Evolutionary conservation across 2,797 vertebrate genomes (phyloP).

Genomic region (Melanotaenia trifasciata): DNA sequence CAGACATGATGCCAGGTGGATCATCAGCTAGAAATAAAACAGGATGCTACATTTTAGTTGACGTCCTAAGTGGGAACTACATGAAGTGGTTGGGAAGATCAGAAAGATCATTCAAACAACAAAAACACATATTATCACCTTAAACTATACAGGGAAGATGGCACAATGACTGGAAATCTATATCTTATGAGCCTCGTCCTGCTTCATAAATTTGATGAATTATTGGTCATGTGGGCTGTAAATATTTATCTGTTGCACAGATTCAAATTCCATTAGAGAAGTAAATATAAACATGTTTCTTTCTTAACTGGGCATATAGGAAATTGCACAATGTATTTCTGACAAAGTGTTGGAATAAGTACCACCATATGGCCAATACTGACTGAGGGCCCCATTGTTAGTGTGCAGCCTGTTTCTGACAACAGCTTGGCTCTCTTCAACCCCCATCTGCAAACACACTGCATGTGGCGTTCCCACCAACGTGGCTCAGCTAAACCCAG

Average conservation of each 20-base stretch:
- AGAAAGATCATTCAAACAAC: not conserved
- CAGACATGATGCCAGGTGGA: constrained; percentile 27
- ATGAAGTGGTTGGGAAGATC: not conserved
- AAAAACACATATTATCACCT: constrained; percentile 40
- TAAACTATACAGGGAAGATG: constrained; percentile 50
- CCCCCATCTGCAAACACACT: constrained; percentile 60
- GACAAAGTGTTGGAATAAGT: constrained; percentile 74
- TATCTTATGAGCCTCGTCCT: constrained; percentile 50
- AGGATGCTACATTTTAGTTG: constrained; percentile 42
- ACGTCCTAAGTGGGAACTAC: constrained; percentile 9
- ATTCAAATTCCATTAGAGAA: constrained; percentile 77
- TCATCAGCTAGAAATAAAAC: constrained; percentile 41
- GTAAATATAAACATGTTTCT: constrained; percentile 79
- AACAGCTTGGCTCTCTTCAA: constrained; percentile 68
- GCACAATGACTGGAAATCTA: constrained; percentile 56
- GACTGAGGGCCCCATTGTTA: constrained; percentile 49
- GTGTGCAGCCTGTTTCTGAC: constrained; percentile 59
- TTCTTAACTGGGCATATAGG: constrained; percentile 70
- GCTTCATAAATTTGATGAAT: constrained; percentile 68
- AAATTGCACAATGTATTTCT: constrained; percentile 76
- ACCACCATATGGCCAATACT: constrained; percentile 80
- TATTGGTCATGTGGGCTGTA: constrained; percentile 67
- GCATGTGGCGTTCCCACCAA: constrained; percentile 48
- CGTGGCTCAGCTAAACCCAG: constrained; percentile 18
- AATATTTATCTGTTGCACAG: constrained; percentile 84